Evolutionary conservation across 92 coral and sea anemone genomes (phyloP).

Genomic region (Epizoanthus illoricatus): DNA sequence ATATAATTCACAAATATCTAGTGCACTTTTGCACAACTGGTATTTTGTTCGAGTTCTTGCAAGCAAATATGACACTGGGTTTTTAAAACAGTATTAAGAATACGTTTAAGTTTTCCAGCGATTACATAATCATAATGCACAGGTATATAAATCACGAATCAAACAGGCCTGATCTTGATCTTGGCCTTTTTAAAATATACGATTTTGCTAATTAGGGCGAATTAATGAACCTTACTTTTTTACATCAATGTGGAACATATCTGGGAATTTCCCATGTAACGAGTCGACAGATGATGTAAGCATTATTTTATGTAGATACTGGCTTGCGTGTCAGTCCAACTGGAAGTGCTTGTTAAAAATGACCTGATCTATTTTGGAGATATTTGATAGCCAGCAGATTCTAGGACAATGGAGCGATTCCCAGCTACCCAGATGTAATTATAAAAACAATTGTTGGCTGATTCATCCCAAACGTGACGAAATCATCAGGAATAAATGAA

Average conservation of each 20-base stretch:
- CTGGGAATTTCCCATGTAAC: not conserved
- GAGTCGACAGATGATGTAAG: not conserved
- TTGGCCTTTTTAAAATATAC: too few relatives aligned
- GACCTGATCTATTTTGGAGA: not conserved
- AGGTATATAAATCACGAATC: not conserved
- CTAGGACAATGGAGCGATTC: not conserved
- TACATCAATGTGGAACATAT: not conserved
- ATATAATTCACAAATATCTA: too few relatives aligned
- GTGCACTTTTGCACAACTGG: too few relatives aligned
- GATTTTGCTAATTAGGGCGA: not conserved
- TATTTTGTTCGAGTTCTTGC: too few relatives aligned
- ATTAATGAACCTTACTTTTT: not conserved
- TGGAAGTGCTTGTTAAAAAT: not conserved
- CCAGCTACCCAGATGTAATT: too few relatives aligned
- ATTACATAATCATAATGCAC: not conserved
- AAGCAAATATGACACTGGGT: too few relatives aligned
- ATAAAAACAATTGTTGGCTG: too few relatives aligned
- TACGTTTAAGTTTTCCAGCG: not conserved
- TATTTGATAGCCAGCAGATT: not conserved
- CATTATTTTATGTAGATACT: not conserved
- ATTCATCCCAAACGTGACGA: too few relatives aligned
- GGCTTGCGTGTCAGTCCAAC: not conserved
- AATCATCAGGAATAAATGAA: too few relatives aligned
- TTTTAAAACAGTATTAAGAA: too few relatives aligned
- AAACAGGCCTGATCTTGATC: not conserved